Conservation (phyloP, 2,113 vertebrate species). For the Genyomyrus donnyi region DNA sequence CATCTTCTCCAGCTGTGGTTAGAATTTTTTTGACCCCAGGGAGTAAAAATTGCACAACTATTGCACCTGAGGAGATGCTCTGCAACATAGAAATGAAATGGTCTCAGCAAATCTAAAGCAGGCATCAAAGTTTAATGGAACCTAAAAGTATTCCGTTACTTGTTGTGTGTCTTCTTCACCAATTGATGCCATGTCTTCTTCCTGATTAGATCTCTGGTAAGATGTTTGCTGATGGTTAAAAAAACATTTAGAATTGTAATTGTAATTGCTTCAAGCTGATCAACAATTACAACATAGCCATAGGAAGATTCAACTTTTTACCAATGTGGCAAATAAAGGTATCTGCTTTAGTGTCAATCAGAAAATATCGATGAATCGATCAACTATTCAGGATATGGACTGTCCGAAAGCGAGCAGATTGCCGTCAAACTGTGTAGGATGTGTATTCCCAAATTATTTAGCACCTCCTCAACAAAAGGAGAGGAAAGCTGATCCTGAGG, state of each 20-base stretch:
- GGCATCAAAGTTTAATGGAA: conserved; percentile 64
- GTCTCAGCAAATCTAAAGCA: conserved; percentile 45
- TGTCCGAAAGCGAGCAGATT: background rate
- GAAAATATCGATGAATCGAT: background rate
- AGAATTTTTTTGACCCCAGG: background rate
- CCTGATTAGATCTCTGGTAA: background rate
- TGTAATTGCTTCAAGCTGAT: background rate
- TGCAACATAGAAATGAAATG: conserved; percentile 22
- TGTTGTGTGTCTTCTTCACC: conserved; percentile 52
- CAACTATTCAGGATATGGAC: background rate
- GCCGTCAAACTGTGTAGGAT: conserved; percentile 22
- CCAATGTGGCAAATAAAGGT: background rate
- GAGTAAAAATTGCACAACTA: background rate
- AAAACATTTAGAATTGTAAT: background rate
- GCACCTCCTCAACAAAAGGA: conserved; percentile 51
- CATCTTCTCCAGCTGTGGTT: conserved; percentile 30
- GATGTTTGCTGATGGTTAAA: background rate
- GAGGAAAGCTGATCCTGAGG: conserved; percentile 49
- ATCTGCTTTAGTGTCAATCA: background rate
- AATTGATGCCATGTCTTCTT: conserved; percentile 26
- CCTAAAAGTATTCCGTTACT: conserved; percentile 63
- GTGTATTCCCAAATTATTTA: conserved; percentile 61
- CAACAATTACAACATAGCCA: background rate
- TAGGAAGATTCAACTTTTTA: background rate
- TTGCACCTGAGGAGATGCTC: conserved; percentile 17